Evolutionary conservation across 2,888 invertebrate genomes (phyloP), one percentile per base, ranked within the genome.

Genomic region (Crematogaster levior): DNA sequence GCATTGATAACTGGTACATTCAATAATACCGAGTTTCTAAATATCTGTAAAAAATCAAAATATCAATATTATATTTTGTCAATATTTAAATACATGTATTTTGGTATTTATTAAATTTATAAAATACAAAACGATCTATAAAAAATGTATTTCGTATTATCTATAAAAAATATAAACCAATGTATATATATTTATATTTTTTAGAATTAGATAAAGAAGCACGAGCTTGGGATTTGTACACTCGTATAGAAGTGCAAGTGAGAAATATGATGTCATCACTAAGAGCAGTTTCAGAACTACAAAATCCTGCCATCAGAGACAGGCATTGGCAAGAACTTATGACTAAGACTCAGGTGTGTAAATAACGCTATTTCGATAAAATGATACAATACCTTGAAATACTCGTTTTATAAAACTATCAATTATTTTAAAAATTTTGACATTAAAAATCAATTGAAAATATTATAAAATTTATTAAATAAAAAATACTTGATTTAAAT

Each of bases 271-370:
- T 99, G 95, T 98, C 99, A 0, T 98, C 99, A 0, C 94, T 99
- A 86, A 95, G 98, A 93, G 98, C 99, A 0, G 98, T 99, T 1
- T 98, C 98, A 4, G 99, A 99, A 93, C 95, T 99, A 10, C 99
- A 99, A 94, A 99, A 99, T 95, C 98, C 98, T 0, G 97, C 99
- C 0, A 98, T 99, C 89, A 96, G 98, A 86, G 98, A 98, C 84
- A 96, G 99, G 65, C 99, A 99, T 95, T 99, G 99, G 99, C 95
- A 97, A 77, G 98, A 99, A 93, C 95, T 99, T 27, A 99, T 99
- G 98, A 96, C 97, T 93, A 98, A 98, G 12, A 99, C 99, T 0
- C 97, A 98, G 95, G 97, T 97, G 56, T 53, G 61, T 65, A 34
- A 43, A 61, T 74, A 74, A 43, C 30, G 5, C 4, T 30, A 46